Evolutionary conservation across 2,888 invertebrate genomes (phyloP).

Genomic region (Microchrysa polita): DNA sequence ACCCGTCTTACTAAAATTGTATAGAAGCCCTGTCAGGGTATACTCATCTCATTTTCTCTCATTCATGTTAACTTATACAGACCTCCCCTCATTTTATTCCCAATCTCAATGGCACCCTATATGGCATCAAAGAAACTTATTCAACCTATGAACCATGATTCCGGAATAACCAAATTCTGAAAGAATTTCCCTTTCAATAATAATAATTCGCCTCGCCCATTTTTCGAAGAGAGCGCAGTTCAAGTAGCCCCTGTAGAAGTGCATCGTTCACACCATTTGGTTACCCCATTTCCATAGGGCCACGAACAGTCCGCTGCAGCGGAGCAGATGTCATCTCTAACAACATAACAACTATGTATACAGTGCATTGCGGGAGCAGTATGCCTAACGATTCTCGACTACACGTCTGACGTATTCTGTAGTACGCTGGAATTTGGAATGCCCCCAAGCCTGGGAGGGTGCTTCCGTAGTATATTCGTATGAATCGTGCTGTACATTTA

Average conservation of each 20-base stretch:
- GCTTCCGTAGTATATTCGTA: not conserved
- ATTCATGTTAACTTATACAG: no score
- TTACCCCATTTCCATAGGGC: not conserved
- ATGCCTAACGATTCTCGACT: no score
- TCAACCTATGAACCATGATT: no score
- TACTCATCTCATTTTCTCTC: not conserved
- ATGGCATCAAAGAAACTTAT: not conserved
- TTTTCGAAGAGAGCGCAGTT: slow-evolving; percentile 30
- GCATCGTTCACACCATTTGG: not conserved
- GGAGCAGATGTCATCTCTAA: not conserved
- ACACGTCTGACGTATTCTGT: no score
- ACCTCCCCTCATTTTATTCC: not conserved
- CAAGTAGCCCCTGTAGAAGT: not conserved
- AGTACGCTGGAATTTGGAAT: no score
- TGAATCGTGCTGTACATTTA: not conserved
- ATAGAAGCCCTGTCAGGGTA: not conserved
- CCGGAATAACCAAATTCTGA: no score
- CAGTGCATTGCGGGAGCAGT: not conserved
- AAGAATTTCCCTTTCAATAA: not conserved
- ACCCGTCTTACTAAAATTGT: no score
- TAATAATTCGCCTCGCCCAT: slow-evolving; percentile 37
- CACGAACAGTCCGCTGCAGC: not conserved
- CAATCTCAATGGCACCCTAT: not conserved
- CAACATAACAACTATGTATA: not conserved
- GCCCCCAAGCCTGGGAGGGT: no score